Evolutionary conservation across 1,140 invertebrate species (phyloP).

Genomic region (Babylonia areolata): DNA sequence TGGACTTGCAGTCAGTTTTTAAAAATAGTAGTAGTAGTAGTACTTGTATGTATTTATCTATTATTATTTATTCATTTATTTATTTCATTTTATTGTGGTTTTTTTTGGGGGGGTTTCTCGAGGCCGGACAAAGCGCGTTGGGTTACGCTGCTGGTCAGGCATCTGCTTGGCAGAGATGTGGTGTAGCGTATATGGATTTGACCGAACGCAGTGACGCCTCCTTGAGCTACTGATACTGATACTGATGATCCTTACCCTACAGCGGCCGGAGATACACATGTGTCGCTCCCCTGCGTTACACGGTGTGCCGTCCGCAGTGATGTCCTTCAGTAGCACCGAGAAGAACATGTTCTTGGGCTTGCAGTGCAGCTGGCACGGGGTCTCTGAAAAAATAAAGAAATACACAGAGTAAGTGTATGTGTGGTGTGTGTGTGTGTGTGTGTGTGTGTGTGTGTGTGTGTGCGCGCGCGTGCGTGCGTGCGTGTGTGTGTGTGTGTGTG

Average conservation of each 20-base stretch:
- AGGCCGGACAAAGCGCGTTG: neutral
- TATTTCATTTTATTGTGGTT: too few relatives aligned
- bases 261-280: slow-evolving; percentile 90
- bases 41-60: too few relatives aligned
- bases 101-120: too few relatives aligned
- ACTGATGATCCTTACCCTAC: slow-evolving; percentile 83
- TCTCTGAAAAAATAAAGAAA: slow-evolving; percentile 77
- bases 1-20: too few relatives aligned
- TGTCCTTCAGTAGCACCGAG: slow-evolving; percentile 88
- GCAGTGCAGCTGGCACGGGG: slow-evolving; percentile 92
- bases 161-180: too few relatives aligned
- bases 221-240: too few relatives aligned
- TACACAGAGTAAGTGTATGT: neutral
- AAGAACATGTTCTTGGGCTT: slow-evolving; percentile 83
- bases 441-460: slow-evolving; percentile 1
- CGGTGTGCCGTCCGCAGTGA: slow-evolving; percentile 91
- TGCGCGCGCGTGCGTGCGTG: slow-evolving; percentile 1
- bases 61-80: too few relatives aligned
- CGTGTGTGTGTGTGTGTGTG: neutral
- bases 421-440: neutral
- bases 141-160: too few relatives aligned
- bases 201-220: too few relatives aligned
- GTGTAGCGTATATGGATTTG: too few relatives aligned
- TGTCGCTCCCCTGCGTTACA: slow-evolving; percentile 86
- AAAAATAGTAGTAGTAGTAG: too few relatives aligned